These are phyloP conservation scores for Anguilla marmorata DNA, from an alignment of 2,797 vertebrate genomes.

Conservation along the genomic window DNA sequence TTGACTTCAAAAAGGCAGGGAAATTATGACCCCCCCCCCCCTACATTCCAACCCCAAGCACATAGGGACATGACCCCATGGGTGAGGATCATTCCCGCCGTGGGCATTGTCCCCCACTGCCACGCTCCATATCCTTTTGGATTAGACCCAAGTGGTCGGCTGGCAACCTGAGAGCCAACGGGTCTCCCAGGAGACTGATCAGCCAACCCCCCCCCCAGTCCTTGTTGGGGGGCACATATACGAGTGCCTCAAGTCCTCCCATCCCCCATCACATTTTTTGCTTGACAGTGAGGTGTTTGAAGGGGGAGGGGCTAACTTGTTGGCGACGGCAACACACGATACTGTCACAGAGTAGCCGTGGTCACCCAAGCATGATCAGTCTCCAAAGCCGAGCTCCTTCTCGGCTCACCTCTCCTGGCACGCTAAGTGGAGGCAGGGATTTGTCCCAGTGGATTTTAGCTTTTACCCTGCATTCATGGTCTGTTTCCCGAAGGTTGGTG, in stretches of 20 bases:
- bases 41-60: background rate
- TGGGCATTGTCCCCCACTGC: background rate
- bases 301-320: slow-evolving; percentile 2
- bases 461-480: background rate
- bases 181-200: slow-evolving; percentile 31
- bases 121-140: background rate
- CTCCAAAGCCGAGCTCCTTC: background rate
- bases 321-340: slow-evolving; percentile 35
- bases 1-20: background rate
- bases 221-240: slow-evolving; percentile 10
- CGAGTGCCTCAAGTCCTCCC: slow-evolving; percentile 22
- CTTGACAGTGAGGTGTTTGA: slow-evolving; percentile 7
- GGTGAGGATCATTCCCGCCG: background rate
- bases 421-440: background rate
- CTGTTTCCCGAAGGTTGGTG: background rate
- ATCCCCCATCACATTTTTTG: slow-evolving; percentile 26
- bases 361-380: slow-evolving; percentile 14
- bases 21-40: background rate
- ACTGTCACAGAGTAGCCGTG: slow-evolving; percentile 33
- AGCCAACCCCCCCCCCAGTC: background rate
- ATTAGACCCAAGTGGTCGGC: slow-evolving; percentile 11
- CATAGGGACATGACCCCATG: background rate
- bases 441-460: background rate
- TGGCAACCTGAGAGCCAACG: slow-evolving; percentile 33
- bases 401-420: slow-evolving; percentile 16